phyloP scores from a whole-genome alignment of 1,140 invertebrate genomes.

The silkworm (Bombyx mori) region ASM3026992v2 NC_085132.1:10078001-10078500 shows the following conservation, averaged over 20 bases:
- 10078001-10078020: not conserved
- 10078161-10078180: slow-evolving; percentile 67
- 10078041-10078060: too few species aligned
- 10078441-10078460: not conserved
- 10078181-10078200: slow-evolving; percentile 51
- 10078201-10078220: not conserved
- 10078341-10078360: slow-evolving; percentile 51
- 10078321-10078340: slow-evolving; percentile 53
- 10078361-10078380: slow-evolving; percentile 61
- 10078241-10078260: slow-evolving; percentile 61
- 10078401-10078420: slow-evolving; percentile 59
- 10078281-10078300: slow-evolving; percentile 46
- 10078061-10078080: not conserved
- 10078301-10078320: slow-evolving; percentile 42
- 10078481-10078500: too few species aligned
- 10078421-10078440: slow-evolving; percentile 40
- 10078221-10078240: slow-evolving; percentile 17
- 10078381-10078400: slow-evolving; percentile 68
- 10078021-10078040: not conserved
- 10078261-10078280: slow-evolving; percentile 50
- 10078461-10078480: too few species aligned
- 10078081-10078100: slow-evolving; percentile 11
- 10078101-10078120: slow-evolving; percentile 31
- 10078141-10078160: slow-evolving; percentile 61
- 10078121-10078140: slow-evolving; percentile 38